Evolutionary conservation across 2,797 vertebrate species (phyloP), one percentile per base, ranked within the genome.

Genomic region (Acanthurus tractus): DNA sequence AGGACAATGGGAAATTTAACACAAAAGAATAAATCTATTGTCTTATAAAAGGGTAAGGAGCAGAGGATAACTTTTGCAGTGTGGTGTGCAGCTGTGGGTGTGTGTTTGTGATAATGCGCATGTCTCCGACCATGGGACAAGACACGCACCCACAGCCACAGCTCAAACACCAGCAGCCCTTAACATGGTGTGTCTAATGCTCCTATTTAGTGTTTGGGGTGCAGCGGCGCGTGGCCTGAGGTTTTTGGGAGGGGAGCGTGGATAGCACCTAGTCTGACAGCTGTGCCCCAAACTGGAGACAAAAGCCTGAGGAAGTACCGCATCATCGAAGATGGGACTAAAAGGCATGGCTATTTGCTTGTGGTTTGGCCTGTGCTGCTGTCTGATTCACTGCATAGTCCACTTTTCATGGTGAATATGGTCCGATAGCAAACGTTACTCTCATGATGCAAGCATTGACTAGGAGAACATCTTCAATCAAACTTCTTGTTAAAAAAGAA

Each of bases 151-250:
- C 91, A 91, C 90, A 87, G 84, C 90, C 94, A 91, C 88, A 86
- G 90, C 93, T 90, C 92, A 81, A 84, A 91, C 94, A 95, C 94
- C 94, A 95, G 92, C 93, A 93, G 92, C 92, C 89, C 80, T 91
- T 95, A 96, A 95, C 94, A 93, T 75, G 88, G 92, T 95, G 94
- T 96, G 95, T 95, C 95, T 96, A 96, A 96, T 96, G 94, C 89
- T 90, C 86, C 95, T 93, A 95, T 95, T 96, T 95, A 96, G 92
- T 87, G 93, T 95, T 94, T 92, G 91, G 92, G 90, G 94, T 85
- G 93, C 93, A 95, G 91, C 82, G 89, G 94, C 86, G 94, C 93
- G 88, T 93, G 91, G 88, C 92, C 87, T 88, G 88, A 93, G 93
- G 88, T 93, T 94, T 94, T 88, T 90, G 89, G 85, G 84, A 91